Evolutionary conservation across 2,888 invertebrate genomes (phyloP).

Genomic region (Agrotis ipsilon): DNA sequence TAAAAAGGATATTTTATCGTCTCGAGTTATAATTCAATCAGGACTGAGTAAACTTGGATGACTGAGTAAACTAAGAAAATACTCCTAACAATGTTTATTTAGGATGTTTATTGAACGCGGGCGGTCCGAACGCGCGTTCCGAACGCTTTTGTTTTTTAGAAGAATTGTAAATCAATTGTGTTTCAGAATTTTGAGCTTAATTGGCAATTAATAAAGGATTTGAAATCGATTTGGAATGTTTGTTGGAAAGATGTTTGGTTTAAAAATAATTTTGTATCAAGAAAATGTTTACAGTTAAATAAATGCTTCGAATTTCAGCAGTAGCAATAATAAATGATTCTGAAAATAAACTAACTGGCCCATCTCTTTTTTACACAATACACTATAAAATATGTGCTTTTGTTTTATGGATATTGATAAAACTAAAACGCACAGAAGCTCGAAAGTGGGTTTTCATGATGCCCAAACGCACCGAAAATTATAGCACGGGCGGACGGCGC

Average conservation of each 20-base stretch:
- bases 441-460: too few relatives aligned
- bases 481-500: too few relatives aligned
- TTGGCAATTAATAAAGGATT: neutral
- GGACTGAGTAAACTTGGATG: slow-evolving; percentile 60
- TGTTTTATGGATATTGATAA: too few relatives aligned
- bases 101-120: slow-evolving; percentile 56
- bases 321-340: too few relatives aligned
- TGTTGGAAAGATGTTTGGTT: too few relatives aligned
- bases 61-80: slow-evolving; percentile 61
- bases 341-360: too few relatives aligned
- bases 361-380: too few relatives aligned
- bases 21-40: slow-evolving; percentile 65
- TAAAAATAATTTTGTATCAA: neutral
- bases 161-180: neutral
- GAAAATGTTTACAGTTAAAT: too few relatives aligned
- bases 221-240: neutral
- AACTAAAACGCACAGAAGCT: too few relatives aligned
- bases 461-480: too few relatives aligned
- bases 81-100: slow-evolving; percentile 65
- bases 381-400: too few relatives aligned
- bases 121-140: slow-evolving; percentile 28
- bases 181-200: neutral
- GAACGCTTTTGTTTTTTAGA: neutral
- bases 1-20: slow-evolving; percentile 52
- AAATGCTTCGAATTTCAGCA: too few relatives aligned